A percentile compares a stretch with the other conserved stretches of the same genome.
Evolutionary conservation across 2,888 invertebrate genomes (phyloP).

Genomic region (Drosophila diplacantha): DNA sequence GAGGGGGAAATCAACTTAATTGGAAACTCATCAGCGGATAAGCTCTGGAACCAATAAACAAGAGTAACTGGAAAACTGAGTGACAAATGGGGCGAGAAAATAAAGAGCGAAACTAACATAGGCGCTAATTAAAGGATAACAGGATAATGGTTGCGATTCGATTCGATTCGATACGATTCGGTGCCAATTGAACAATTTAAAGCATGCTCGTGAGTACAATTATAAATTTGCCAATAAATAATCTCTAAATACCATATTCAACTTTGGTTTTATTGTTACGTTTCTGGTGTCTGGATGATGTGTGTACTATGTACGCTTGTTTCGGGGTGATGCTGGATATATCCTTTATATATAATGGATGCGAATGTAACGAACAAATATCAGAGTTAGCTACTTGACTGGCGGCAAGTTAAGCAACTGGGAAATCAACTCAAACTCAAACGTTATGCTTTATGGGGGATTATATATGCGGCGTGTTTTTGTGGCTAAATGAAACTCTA

Average conservation of each 20-base stretch:
- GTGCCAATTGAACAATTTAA: constrained; percentile 61
- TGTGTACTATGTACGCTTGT: constrained; percentile 4
- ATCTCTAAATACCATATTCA: constrained; percentile 34
- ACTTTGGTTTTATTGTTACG: constrained; percentile 6
- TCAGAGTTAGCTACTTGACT: constrained; percentile 4
- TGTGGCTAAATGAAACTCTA: constrained; percentile 35
- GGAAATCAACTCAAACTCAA: constrained; percentile 22
- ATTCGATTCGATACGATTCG: constrained; percentile 9
- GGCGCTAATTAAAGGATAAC: constrained; percentile 34
- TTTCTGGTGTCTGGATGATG: background rate
- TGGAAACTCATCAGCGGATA: constrained; percentile 41
- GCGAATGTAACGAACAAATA: constrained; percentile 12
- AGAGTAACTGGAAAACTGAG: constrained; percentile 9
- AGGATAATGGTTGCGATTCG: constrained; percentile 13
- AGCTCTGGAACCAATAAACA: constrained; percentile 47
- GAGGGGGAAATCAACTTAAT: constrained; percentile 29
- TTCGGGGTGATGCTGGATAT: constrained; percentile 1
- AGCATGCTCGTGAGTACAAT: constrained; percentile 46
- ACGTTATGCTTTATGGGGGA: constrained; percentile 6
- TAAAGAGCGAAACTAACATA: constrained; percentile 16
- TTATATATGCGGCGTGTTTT: constrained; percentile 18
- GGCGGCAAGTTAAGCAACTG: constrained; percentile 19
- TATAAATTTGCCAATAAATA: constrained; percentile 45
- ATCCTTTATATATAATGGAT: constrained; percentile 2
- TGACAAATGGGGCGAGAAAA: constrained; percentile 4